Percentiles rank a stretch among this genome's conserved stretches.
These are phyloP conservation scores for Piscicola geometra DNA, from an alignment of 2,888 invertebrate species.

Conservation along the genomic window DNA sequence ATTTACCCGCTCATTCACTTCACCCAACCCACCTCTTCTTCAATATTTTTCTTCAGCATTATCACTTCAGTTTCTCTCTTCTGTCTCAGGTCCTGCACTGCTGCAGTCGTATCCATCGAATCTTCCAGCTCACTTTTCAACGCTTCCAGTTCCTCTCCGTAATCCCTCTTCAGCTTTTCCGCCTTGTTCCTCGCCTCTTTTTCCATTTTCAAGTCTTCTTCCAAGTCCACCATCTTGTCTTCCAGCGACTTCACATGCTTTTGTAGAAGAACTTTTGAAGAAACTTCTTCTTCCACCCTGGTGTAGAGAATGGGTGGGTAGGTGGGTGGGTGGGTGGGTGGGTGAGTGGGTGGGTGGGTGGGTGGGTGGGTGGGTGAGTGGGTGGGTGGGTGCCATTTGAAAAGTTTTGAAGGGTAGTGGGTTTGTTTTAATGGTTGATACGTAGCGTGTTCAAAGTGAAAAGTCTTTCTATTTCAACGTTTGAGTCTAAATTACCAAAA, in stretches of 20 bases:
- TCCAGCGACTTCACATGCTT: conserved; percentile 66
- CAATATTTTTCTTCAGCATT: conserved; percentile 81
- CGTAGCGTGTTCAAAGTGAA: too few species aligned
- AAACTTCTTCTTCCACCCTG: conserved; percentile 84
- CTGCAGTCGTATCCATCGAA: conserved; percentile 73
- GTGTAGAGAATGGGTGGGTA: not conserved
- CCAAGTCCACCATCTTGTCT: conserved; percentile 61
- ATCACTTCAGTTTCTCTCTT: conserved; percentile 92
- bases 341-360: too few species aligned
- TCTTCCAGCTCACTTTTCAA: conserved; percentile 92
- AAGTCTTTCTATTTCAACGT: too few species aligned
- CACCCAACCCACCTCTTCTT: conserved; percentile 87
- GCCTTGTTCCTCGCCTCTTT: conserved; percentile 83
- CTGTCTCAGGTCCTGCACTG: conserved; percentile 71
- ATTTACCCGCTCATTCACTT: too few species aligned
- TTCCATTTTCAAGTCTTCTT: conserved; percentile 95
- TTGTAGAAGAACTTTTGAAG: conserved; percentile 46
- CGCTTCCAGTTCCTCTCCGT: conserved; percentile 90
- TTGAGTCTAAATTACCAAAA: too few species aligned
- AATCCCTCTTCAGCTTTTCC: conserved; percentile 86
- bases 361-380: too few species aligned
- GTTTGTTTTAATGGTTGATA: too few species aligned
- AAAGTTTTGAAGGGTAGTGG: too few species aligned
- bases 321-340: too few species aligned
- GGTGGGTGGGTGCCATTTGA: too few species aligned